These are phyloP conservation scores for Melanerpes formicivorus DNA, from an alignment of 2,113 vertebrate species.

Conservation along the genomic window DNA sequence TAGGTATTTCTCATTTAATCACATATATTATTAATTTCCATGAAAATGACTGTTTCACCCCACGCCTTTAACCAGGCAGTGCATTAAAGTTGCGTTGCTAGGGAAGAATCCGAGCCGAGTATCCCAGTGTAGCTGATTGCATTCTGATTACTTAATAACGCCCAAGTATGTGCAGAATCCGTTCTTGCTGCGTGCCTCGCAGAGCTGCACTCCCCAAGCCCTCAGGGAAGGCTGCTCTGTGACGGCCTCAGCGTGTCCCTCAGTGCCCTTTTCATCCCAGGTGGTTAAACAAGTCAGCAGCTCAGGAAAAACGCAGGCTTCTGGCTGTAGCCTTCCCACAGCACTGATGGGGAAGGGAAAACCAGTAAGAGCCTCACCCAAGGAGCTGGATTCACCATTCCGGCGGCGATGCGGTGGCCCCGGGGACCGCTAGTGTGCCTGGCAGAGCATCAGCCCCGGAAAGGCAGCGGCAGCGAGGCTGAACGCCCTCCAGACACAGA, in stretches of 20 bases:
- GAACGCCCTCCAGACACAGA: accelerated
- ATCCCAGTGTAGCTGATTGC: slow-evolving; percentile 41
- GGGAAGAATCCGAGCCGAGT: slow-evolving; percentile 46
- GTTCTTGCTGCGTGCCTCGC: slow-evolving; percentile 31
- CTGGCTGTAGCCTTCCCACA: background rate
- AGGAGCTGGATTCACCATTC: background rate
- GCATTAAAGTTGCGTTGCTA: slow-evolving; percentile 47
- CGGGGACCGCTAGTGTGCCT: background rate
- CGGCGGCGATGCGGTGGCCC: background rate
- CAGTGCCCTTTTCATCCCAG: background rate
- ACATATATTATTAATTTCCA: slow-evolving; percentile 59
- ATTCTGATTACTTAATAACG: slow-evolving; percentile 55
- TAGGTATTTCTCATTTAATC: slow-evolving; percentile 63
- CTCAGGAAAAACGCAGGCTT: background rate
- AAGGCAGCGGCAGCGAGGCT: background rate
- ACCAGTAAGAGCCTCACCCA: background rate
- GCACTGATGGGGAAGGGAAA: background rate
- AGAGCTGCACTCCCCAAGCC: background rate
- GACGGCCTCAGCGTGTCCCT: background rate
- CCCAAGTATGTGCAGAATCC: slow-evolving; percentile 49
- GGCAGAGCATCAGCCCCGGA: background rate
- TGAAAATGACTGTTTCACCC: slow-evolving; percentile 30
- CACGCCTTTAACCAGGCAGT: background rate
- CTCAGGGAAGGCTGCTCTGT: background rate
- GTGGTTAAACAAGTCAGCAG: background rate